phyloP scores from a whole-genome alignment of 2,888 invertebrate genomes.

The Temnothorax rugatulus region DNA sequence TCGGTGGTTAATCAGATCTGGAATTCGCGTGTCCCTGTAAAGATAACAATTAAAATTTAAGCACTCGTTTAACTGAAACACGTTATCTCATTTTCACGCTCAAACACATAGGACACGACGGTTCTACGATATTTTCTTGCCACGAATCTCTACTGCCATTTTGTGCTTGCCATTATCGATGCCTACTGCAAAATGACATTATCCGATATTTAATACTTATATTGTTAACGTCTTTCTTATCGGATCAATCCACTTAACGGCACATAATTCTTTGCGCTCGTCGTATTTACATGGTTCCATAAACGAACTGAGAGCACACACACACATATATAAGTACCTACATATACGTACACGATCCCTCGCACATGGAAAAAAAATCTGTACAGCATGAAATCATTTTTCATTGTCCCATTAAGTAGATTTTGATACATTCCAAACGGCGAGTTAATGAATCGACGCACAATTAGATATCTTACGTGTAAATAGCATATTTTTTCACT shows the following conservation, averaged over 20 bases:
- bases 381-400: slow-evolving; percentile 74
- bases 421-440: slow-evolving; percentile 83
- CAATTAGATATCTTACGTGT: slow-evolving; percentile 84
- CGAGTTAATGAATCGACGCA: slow-evolving; percentile 83
- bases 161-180: slow-evolving; percentile 59
- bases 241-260: slow-evolving; percentile 38
- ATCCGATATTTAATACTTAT: slow-evolving; percentile 53
- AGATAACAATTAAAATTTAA: slow-evolving; percentile 20
- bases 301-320: slow-evolving; percentile 30
- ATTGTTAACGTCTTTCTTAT: slow-evolving; percentile 54
- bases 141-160: slow-evolving; percentile 64
- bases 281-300: slow-evolving; percentile 56
- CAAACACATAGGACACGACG: slow-evolving; percentile 54
- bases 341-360: slow-evolving; percentile 23
- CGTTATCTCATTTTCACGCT: slow-evolving; percentile 48
- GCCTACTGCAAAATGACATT: slow-evolving; percentile 39
- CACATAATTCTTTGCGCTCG: slow-evolving; percentile 31
- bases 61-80: slow-evolving; percentile 61
- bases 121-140: slow-evolving; percentile 59
- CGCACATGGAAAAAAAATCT: slow-evolving; percentile 61
- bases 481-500: slow-evolving; percentile 86
- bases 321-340: slow-evolving; percentile 27
- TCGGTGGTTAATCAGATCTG: slow-evolving; percentile 52
- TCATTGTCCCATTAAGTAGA: slow-evolving; percentile 81
- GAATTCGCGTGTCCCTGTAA: slow-evolving; percentile 59